Evolutionary conservation across 2,797 vertebrate genomes (phyloP), one percentile per base, ranked within the genome.

Genomic region (Garrulus glandarius): DNA sequence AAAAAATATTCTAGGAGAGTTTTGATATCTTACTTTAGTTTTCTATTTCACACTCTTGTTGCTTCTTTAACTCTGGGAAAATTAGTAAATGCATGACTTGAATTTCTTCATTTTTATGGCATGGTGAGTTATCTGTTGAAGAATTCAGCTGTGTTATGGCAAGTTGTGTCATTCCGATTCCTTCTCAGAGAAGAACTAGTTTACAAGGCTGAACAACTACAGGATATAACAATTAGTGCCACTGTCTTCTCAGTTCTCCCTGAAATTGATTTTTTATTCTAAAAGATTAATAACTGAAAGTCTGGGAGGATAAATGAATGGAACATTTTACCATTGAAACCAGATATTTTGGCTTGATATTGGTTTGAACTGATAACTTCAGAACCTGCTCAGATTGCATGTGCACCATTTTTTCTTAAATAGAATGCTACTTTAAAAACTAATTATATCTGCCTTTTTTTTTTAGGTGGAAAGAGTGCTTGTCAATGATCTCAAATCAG

Each of bases 191-290:
- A 91, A 85, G 56, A 90, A 71, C 55, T 89, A 49, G 39, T 80
- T 96, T 89, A 85, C 70, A 91, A 96, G 57, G 60, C 85, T 95
- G 93, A 97, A 93, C 36, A 84, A 30, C 52, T 75, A 55, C 39
- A 91, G 70, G 79, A 74, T 91, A 89, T 77, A 83, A 72, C 95
- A 92, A 95, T 95, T 91, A 77, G 50, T 93, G 79, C 44, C 0
- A 70, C 91, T 96, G 55, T 87, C 64, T 96, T 94, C 82, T 84
- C 57, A 83, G 68, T 93, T 96, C 53, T 96, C 56, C 61, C 78
- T 92, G 68, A 97, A 97, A 96, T 65, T 49, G 37, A 29, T 46
- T 55, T 85, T 84, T 85, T 96, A 86, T 97, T 87, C 57, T 78
- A 52, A 94, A 96, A 87, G 46, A 80, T 92, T 85, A 87, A 56